Percentiles rank a stretch among this genome's conserved stretches.
phyloP scores from a whole-genome alignment of 1,140 invertebrate species.

The Drosophila biarmipes region DNA sequence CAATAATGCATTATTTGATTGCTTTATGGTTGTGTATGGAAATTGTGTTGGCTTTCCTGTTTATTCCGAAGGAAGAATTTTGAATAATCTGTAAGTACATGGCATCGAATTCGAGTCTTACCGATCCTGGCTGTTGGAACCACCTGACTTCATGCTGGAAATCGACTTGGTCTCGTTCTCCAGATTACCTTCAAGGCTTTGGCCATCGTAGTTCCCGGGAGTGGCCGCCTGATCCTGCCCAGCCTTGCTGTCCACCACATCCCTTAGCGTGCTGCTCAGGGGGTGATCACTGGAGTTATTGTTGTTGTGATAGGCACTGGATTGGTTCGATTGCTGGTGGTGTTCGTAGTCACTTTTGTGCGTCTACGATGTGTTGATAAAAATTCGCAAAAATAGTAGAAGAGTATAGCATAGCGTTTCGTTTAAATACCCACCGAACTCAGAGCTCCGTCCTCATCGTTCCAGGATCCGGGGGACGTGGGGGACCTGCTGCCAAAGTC shows the following conservation, averaged over 20 bases:
- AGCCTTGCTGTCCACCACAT: constrained; percentile 70
- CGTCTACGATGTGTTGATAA: constrained; percentile 40
- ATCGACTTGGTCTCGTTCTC: constrained; percentile 90
- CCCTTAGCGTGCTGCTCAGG: constrained; percentile 58
- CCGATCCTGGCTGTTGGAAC: constrained; percentile 87
- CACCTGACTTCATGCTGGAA: constrained; percentile 88
- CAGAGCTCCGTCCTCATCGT: constrained; percentile 81
- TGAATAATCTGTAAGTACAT: neutral
- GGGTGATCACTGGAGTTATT: constrained; percentile 57
- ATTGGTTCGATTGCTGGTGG: constrained; percentile 64
- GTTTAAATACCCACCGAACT: constrained; percentile 70
- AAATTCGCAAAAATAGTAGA: neutral
- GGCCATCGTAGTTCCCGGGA: constrained; percentile 60
- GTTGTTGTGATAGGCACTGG: constrained; percentile 51
- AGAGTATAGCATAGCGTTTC: neutral
- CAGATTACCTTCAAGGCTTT: constrained; percentile 87
- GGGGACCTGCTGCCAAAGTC: constrained; percentile 73
- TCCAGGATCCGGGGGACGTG: constrained; percentile 84
- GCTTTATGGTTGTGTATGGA: constrained; percentile 12
- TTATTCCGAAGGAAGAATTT: constrained; percentile 12
- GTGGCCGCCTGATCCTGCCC: constrained; percentile 38
- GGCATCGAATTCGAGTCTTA: constrained; percentile 26
- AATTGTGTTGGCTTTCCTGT: constrained; percentile 35
- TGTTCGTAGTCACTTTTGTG: constrained; percentile 80
- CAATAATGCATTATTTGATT: constrained; percentile 14